A percentile compares a stretch with the other conserved stretches of the same genome.
phyloP scores from a whole-genome alignment of 2,113 vertebrate genomes.

The Ctenomys sociabilis region DNA sequence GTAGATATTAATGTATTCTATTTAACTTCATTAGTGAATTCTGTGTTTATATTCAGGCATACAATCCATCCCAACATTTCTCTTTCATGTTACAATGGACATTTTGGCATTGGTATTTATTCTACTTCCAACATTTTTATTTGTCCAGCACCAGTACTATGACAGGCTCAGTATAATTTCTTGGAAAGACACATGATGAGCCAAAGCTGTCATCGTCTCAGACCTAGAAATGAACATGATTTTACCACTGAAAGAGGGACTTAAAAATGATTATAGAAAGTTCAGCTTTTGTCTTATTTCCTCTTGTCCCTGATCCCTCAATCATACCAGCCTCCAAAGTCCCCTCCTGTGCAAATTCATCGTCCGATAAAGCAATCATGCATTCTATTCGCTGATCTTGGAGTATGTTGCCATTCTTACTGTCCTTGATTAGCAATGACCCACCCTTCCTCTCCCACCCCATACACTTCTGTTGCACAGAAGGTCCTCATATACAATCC shows the following conservation, averaged over 20 bases:
- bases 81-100: neutral
- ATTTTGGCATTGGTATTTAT: neutral
- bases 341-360: neutral
- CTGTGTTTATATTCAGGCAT: too few relatives aligned
- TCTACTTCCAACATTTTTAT: neutral
- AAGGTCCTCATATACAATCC: neutral
- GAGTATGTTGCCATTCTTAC: neutral
- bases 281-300: neutral
- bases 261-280: neutral
- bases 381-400: neutral
- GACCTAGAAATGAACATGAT: neutral
- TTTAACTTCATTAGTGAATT: neutral
- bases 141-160: neutral
- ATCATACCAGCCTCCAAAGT: neutral
- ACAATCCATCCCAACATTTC: too few relatives aligned
- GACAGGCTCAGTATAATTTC: neutral
- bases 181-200: neutral
- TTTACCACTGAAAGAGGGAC: neutral
- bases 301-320: too few relatives aligned
- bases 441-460: neutral
- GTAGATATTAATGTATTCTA: neutral
- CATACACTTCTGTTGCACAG: neutral
- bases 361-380: fast-evolving
- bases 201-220: neutral
- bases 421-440: neutral